Evolutionary conservation across 2,888 invertebrate genomes (phyloP), one percentile per base, ranked within the genome.

Genomic region (Perizoma affinitatum): DNA sequence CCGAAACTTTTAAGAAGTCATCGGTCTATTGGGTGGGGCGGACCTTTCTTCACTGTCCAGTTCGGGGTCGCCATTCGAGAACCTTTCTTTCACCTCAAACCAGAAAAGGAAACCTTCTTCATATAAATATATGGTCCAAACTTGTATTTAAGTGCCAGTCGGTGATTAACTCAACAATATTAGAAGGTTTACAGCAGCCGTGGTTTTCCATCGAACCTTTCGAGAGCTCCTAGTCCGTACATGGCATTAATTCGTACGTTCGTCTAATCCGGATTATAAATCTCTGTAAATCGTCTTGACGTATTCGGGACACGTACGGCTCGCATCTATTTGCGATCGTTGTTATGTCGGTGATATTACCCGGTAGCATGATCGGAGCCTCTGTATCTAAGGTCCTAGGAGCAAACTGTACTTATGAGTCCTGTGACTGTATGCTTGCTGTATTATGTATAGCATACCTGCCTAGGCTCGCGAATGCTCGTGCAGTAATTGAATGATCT

Each of bases 301-400:
- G 80, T 78, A 84, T 83, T 81, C 81, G 66, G 69, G 76, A 78
- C 86, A 86, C 86, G 86, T 79, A 75, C 80, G 69, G 61, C 63
- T 67, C 75, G 70, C 68, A 66, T 77, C 73, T 77, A 75, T 83
- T 78, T 79, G 78, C 78, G 67, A 76, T 75, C 78, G 79, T 79
- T 70, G 75, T 74, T 67, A 46, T 65, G 60, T 54, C 47, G 45
- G 52, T 57, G 62, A 58, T 51, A 52, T 45, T 42, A 43, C n/a
- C 5, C 48, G 45, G 52, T 36, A 48, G 22, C 45, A 40, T 38
- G 43, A 9, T 54, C 34, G 48, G 48, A 52, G 52, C 47, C 53
- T 53, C 48, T 44, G 48, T n/a, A 9, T 35, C 10, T 22, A 5
- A 10, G 45, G 4, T 9, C 10, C 52, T 36, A 53, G 44, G 52